Percentiles rank a stretch among this genome's conserved stretches.
Conservation (phyloP, 92 coral and sea anemone species). For the Palythoa grandis region DNA sequence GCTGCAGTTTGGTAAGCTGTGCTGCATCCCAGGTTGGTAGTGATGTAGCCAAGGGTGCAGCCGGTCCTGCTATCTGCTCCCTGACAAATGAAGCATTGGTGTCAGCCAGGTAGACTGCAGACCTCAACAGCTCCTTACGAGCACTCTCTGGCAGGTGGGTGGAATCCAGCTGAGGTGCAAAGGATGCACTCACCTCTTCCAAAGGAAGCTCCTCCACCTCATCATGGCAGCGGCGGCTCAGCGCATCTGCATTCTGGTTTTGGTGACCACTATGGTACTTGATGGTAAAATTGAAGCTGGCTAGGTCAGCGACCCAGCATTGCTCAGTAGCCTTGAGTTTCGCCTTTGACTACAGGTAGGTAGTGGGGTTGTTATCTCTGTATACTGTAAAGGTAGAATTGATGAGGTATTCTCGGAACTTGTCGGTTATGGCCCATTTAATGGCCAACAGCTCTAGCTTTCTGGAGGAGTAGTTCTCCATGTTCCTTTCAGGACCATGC, state of each 20-base stretch:
- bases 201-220: constrained; percentile 15
- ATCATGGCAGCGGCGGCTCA: constrained; percentile 42
- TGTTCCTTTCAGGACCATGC: not conserved
- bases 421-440: constrained; percentile 49
- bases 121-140: constrained; percentile 38
- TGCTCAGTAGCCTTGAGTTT: constrained; percentile 58
- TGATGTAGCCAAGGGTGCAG: not conserved
- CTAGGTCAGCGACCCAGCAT: constrained; percentile 50
- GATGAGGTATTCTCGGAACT: constrained; percentile 50
- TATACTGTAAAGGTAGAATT: constrained; percentile 33
- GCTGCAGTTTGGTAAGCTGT: constrained; percentile 26
- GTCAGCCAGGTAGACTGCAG: constrained; percentile 46
- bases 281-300: constrained; percentile 49
- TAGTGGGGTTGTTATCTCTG: constrained; percentile 53
- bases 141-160: constrained; percentile 54
- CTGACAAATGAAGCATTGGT: not conserved
- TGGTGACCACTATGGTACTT: constrained; percentile 45
- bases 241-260: constrained; percentile 56
- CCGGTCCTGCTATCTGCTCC: constrained; percentile 18
- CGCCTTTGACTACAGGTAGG: constrained; percentile 48
- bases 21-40: constrained; percentile 4
- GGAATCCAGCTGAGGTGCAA: constrained; percentile 33
- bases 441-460: constrained; percentile 53
- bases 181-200: constrained; percentile 18
- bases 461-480: not conserved